phyloP scores from a whole-genome alignment of 2,113 vertebrate species.

The Nesospiza acunhae region DNA sequence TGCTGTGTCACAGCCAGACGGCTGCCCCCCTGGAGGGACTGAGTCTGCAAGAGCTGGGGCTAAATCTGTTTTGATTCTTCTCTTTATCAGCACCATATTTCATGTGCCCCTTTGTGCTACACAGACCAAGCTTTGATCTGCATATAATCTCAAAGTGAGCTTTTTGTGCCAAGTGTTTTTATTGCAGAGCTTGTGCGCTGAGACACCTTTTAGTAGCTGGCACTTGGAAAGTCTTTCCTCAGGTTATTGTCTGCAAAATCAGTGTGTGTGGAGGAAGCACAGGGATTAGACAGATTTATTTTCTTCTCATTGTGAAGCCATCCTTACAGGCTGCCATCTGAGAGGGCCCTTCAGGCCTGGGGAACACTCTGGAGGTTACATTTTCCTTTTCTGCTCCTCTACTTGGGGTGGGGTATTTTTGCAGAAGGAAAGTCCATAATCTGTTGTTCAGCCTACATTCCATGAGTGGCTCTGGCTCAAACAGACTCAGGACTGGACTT shows the following conservation, averaged over 20 bases:
- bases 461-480: background rate
- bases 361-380: background rate
- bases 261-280: background rate
- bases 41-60: background rate
- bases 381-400: background rate
- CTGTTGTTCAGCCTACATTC: background rate
- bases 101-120: constrained; percentile 5
- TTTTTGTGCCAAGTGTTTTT: constrained; percentile 20
- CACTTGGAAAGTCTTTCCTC: constrained; percentile 6
- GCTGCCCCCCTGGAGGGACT: background rate
- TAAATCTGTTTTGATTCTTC: background rate
- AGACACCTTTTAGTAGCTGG: background rate
- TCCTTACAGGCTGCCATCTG: background rate
- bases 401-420: background rate
- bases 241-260: constrained; percentile 39
- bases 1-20: background rate
- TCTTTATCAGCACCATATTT: constrained; percentile 24
- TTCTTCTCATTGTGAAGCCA: background rate
- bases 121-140: constrained; percentile 21
- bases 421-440: background rate
- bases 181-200: background rate
- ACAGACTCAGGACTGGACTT: background rate
- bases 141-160: background rate
- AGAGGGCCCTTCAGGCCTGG: background rate
- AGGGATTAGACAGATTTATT: constrained; percentile 42